Conservation (phyloP, 2,113 vertebrate genomes). For the Romanogobio albipinnatus region DNA sequence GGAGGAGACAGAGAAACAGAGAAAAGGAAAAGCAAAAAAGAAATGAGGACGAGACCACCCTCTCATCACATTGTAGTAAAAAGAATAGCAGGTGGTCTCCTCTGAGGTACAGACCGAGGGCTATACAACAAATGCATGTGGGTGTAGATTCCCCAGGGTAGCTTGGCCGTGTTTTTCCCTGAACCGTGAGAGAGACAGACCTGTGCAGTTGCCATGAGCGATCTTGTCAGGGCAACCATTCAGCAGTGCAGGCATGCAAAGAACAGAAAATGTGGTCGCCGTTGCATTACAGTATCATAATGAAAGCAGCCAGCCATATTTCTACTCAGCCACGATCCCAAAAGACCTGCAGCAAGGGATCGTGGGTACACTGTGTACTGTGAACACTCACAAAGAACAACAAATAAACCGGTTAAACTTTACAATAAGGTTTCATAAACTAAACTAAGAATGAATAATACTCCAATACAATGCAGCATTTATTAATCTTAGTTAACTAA, state of each 20-base stretch:
- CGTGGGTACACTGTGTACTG: not conserved
- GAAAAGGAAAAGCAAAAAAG: not conserved
- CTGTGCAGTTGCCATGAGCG: slow-evolving; percentile 52
- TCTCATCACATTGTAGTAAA: slow-evolving; percentile 1
- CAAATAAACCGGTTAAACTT: too few species aligned
- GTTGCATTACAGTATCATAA: slow-evolving; percentile 12
- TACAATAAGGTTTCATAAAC: too few species aligned
- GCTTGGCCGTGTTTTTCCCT: slow-evolving; percentile 46
- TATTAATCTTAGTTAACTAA: too few species aligned
- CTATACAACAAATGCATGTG: slow-evolving; percentile 35
- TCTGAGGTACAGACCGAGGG: slow-evolving; percentile 37
- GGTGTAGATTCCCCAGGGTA: slow-evolving; percentile 41
- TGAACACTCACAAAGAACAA: not conserved
- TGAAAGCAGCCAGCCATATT: slow-evolving; percentile 16
- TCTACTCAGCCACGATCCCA: not conserved
- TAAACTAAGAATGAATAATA: too few species aligned
- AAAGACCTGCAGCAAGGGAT: not conserved
- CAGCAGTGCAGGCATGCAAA: slow-evolving; percentile 49
- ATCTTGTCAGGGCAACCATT: slow-evolving; percentile 56
- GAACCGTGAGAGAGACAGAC: slow-evolving; percentile 49
- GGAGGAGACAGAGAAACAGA: slow-evolving; percentile 6
- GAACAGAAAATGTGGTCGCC: slow-evolving; percentile 16
- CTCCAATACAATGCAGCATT: too few species aligned
- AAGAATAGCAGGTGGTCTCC: slow-evolving; percentile 43
- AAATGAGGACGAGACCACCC: slow-evolving; percentile 21